Base-by-base conservation (phyloP, 2,113 vertebrate genomes). In the Morone saxatilis region DNA sequence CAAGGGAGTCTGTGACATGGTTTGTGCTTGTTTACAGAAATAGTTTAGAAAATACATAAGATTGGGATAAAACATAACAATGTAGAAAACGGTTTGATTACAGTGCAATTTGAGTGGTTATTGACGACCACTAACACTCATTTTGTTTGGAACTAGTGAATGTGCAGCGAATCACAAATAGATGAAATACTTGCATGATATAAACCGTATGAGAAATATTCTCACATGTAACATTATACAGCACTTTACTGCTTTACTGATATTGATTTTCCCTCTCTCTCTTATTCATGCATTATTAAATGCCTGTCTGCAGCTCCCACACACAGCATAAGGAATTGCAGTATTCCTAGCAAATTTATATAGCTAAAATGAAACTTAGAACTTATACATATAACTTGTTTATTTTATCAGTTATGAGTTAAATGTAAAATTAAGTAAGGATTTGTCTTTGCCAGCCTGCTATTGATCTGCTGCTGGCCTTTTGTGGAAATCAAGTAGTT, bases 241-340 rank as follows among this genome's bases (percentile, higher is more conserved):
- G 81, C 88, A 72, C 88, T 84, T 87, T 78, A 40, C 80, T 59
- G 56, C 86, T 85, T 47, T 75, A 38, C 77, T 63, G 14, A 41
- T 88, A 92, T 93, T 88, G 90, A 94, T 92, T 92, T 89, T 83
- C 63, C 60, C 77, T 63, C 14, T 36, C 78, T 36, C 78, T 82
- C 17, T 60, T 62, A 57, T 75, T 91, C 90, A 90, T 94, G 80
- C 78, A 93, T 93, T 94, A 93, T 94, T 94, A 86, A 94, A 86
- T 60, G 73, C 60, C 65, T 81, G 74, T 89, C 87, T 88, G 69
- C 81, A 89, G 71, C 78, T 81, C 73, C 53, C 14, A 76, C 86
- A 77, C 84, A 75, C 78, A 68, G 68, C 6, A 25, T 1, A 61
- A 76, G 61, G 31, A 61, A 74, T 61, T 50, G 47, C 25, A 60